These are phyloP conservation scores for Eupithecia abbreviata DNA, from an alignment of 2,888 invertebrate genomes.

Conservation along the genomic window DNA sequence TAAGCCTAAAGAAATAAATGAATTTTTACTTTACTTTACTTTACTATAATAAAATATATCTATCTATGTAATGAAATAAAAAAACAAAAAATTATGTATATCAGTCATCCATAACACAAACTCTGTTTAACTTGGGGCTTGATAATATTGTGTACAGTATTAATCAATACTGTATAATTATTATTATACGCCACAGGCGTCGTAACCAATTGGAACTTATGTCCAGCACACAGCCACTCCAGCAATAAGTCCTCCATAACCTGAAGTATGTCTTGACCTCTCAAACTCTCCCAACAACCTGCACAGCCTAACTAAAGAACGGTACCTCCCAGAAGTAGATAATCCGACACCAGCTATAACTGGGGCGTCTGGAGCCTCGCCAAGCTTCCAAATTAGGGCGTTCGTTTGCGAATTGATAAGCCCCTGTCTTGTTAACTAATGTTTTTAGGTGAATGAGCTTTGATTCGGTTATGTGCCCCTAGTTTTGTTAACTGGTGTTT, in stretches of 20 bases:
- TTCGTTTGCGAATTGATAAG: slow-evolving; percentile 66
- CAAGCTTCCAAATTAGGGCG: slow-evolving; percentile 61
- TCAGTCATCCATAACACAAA: too few species aligned
- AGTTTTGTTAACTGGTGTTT: not conserved
- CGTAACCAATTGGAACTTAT: too few species aligned
- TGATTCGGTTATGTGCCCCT: not conserved
- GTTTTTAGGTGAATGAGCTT: slow-evolving; percentile 28
- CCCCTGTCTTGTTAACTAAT: slow-evolving; percentile 32
- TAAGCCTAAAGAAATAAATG: too few species aligned
- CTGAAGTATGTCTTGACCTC: not conserved
- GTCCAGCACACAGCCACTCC: too few species aligned
- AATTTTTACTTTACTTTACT: too few species aligned
- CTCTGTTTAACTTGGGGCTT: too few species aligned
- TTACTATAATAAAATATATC: too few species aligned
- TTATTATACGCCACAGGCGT: too few species aligned
- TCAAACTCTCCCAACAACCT: not conserved
- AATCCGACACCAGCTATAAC: slow-evolving; percentile 30
- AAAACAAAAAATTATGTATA: too few species aligned
- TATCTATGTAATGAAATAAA: too few species aligned
- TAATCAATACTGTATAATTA: too few species aligned
- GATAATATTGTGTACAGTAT: too few species aligned
- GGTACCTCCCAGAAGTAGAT: slow-evolving; percentile 5
- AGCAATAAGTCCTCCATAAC: not conserved
- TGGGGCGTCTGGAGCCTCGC: slow-evolving; percentile 51
- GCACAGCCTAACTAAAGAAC: not conserved